Percentiles rank a stretch among this genome's conserved stretches.
Evolutionary conservation across 1,140 invertebrate species (phyloP).

Genomic region (Polypedilum vanderplanki): DNA sequence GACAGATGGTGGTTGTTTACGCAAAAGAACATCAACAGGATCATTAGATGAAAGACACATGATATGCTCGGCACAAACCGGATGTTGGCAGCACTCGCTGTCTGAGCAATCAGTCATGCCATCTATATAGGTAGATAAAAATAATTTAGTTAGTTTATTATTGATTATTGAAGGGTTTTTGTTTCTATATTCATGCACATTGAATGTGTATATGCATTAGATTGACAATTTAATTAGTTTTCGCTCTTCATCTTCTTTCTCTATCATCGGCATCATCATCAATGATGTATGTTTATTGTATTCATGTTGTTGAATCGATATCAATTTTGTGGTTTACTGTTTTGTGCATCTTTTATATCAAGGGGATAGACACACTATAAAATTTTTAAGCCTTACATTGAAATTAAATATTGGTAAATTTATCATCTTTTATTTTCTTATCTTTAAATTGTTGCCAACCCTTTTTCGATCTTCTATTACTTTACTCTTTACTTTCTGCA

Average conservation of each 20-base stretch:
- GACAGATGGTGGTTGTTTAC: constrained; percentile 92
- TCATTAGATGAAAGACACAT: constrained; percentile 93
- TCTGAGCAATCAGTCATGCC: constrained; percentile 96
- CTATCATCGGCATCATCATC: background rate
- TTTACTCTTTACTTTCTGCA: too few species aligned
- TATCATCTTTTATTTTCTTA: too few species aligned
- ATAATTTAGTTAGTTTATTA: background rate
- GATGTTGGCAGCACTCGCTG: constrained; percentile 84
- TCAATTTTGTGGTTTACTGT: constrained; percentile 21
- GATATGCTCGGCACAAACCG: constrained; percentile 77
- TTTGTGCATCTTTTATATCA: background rate
- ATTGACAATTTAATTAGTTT: constrained; percentile 29
- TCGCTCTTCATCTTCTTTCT: background rate
- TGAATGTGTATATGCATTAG: background rate
- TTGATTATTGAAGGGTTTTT: background rate
- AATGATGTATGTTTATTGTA: background rate
- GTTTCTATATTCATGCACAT: background rate
- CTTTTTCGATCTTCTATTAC: too few species aligned
- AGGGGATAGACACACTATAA: too few species aligned
- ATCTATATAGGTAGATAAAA: constrained; percentile 56
- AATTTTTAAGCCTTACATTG: too few species aligned
- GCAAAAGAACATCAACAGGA: constrained; percentile 86
- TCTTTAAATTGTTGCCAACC: too few species aligned
- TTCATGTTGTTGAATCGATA: background rate
- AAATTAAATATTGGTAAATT: too few species aligned